These are phyloP conservation scores for Oligia strigilis DNA, from an alignment of 2,888 invertebrate genomes.

Conservation along the genomic window DNA sequence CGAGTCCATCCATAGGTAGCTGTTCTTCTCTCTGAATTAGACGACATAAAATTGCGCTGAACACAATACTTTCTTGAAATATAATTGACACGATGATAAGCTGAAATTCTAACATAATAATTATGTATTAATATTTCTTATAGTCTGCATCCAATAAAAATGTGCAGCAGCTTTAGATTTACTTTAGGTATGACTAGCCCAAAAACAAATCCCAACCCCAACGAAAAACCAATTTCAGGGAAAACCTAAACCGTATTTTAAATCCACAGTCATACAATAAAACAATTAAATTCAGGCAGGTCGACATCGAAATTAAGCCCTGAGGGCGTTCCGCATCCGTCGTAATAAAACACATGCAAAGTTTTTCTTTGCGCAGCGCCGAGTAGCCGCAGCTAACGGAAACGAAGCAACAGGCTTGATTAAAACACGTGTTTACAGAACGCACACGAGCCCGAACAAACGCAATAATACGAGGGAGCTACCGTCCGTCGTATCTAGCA, in stretches of 20 bases:
- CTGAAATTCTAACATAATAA: background rate
- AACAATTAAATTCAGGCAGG: slow-evolving; percentile 84
- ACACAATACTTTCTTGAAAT: background rate
- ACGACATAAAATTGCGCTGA: background rate
- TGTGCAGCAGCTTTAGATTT: background rate
- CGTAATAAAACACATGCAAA: slow-evolving; percentile 91
- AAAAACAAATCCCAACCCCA: slow-evolving; percentile 5
- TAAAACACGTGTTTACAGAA: slow-evolving; percentile 90
- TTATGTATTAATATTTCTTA: background rate
- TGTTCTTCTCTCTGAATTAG: background rate
- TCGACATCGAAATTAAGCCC: slow-evolving; percentile 88
- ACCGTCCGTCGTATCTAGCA: slow-evolving; percentile 18
- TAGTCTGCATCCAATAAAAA: background rate
- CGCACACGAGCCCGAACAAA: slow-evolving; percentile 85
- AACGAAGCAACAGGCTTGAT: slow-evolving; percentile 90
- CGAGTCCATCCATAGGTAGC: background rate
- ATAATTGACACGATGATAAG: background rate
- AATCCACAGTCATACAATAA: slow-evolving; percentile 80
- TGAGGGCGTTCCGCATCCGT: slow-evolving; percentile 84
- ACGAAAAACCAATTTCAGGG: slow-evolving; percentile 43
- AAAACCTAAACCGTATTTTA: slow-evolving; percentile 64
- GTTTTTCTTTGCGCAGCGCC: slow-evolving; percentile 89
- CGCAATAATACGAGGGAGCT: slow-evolving; percentile 78
- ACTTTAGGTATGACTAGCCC: background rate
- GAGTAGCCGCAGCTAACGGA: slow-evolving; percentile 87